phyloP scores from a whole-genome alignment of 2,888 invertebrate species.

The Pharmacophagus antenor region DNA sequence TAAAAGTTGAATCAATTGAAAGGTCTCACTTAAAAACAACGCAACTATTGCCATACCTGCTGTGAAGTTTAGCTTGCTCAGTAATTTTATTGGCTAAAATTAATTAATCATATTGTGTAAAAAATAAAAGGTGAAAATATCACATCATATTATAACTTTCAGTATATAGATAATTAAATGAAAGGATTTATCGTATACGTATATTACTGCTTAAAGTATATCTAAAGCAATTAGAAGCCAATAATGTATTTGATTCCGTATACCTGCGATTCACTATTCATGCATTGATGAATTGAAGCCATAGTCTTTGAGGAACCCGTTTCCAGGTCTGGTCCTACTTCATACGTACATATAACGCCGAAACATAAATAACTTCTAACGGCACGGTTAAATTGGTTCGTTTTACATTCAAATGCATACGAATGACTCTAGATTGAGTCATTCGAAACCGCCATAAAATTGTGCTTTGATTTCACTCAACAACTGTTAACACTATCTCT shows the following conservation, averaged over 20 bases:
- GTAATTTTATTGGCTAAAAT: no score
- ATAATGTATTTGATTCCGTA: not conserved
- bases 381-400: constrained; percentile 16
- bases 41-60: no score
- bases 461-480: constrained; percentile 26
- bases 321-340: not conserved
- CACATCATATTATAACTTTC: no score
- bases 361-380: constrained; percentile 22
- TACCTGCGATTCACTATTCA: not conserved
- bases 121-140: no score
- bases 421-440: constrained; percentile 25
- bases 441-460: constrained; percentile 21
- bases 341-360: not conserved
- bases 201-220: not conserved
- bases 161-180: no score
- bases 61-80: no score
- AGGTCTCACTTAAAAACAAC: no score
- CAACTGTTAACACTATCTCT: constrained; percentile 13
- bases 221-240: not conserved
- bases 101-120: no score
- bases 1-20: no score
- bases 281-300: constrained; percentile 11
- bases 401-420: constrained; percentile 29
- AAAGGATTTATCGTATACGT: no score
- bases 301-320: constrained; percentile 10